phyloP scores from a whole-genome alignment of 1,140 invertebrate genomes.

The Drosophila sechellia region DNA sequence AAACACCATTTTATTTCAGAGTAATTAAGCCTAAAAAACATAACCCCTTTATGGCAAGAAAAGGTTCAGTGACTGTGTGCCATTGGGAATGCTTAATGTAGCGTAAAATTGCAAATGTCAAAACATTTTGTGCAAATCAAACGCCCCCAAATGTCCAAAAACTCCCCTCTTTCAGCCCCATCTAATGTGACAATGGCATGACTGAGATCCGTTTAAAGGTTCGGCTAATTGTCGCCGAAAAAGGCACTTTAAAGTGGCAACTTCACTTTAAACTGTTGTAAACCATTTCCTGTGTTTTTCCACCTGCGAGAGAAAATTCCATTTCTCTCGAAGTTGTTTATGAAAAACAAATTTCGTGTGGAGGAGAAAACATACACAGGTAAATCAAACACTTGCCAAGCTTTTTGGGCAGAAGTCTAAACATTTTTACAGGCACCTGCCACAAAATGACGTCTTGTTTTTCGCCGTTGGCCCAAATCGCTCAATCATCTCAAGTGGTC shows the following conservation, averaged over 20 bases:
- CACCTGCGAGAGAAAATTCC: conserved; percentile 48
- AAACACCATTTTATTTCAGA: neutral
- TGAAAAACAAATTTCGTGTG: conserved; percentile 59
- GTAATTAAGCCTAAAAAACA: neutral
- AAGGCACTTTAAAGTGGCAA: conserved; percentile 56
- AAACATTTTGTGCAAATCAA: conserved; percentile 58
- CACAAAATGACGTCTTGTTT: conserved; percentile 79
- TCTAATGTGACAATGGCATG: conserved; percentile 77
- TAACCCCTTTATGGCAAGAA: conserved; percentile 4
- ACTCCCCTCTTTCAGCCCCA: conserved; percentile 7
- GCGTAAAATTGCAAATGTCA: conserved; percentile 72
- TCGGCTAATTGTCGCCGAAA: conserved; percentile 72
- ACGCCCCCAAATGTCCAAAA: conserved; percentile 2
- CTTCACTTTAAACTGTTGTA: conserved; percentile 53
- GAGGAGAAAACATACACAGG: conserved; percentile 19
- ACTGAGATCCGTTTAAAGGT: conserved; percentile 46
- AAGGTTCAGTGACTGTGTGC: conserved; percentile 43
- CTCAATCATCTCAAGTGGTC: conserved; percentile 80
- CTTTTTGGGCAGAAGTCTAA: conserved; percentile 65
- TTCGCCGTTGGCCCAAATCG: conserved; percentile 71
- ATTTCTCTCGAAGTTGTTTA: conserved; percentile 57
- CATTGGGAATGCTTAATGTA: conserved; percentile 61
- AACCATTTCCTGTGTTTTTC: conserved; percentile 71
- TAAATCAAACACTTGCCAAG: conserved; percentile 74
- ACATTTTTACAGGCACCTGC: conserved; percentile 83